These are phyloP conservation scores for Elgonia sp. DNA, from an alignment of 2,888 invertebrate species.

Conservation along the genomic window DNA sequence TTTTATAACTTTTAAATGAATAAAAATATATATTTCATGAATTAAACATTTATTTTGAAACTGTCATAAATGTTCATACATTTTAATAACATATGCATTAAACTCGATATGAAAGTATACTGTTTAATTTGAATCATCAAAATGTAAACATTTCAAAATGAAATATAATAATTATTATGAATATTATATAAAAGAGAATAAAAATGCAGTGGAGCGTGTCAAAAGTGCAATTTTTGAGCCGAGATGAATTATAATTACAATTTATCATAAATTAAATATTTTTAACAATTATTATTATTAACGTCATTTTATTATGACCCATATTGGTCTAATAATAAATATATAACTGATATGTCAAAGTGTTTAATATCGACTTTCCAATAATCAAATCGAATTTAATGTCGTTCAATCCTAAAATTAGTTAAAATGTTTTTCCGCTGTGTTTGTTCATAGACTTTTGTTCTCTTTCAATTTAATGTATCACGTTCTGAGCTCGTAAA, in stretches of 20 bases:
- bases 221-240: neutral
- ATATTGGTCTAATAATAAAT: conserved; percentile 11
- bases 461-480: neutral
- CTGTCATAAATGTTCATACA: too few species aligned
- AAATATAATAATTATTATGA: neutral
- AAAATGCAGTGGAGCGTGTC: neutral
- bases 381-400: conserved; percentile 14
- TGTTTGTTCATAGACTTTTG: neutral
- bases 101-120: too few species aligned
- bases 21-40: too few species aligned
- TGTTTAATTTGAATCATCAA: too few species aligned
- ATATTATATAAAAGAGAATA: neutral
- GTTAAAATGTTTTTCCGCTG: neutral
- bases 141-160: neutral
- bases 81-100: too few species aligned
- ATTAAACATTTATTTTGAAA: too few species aligned
- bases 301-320: conserved; percentile 15
- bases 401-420: neutral
- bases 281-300: neutral
- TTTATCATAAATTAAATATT: neutral
- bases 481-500: conserved; percentile 12
- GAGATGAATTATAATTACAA: neutral
- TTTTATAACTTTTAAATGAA: too few species aligned
- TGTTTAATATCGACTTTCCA: conserved; percentile 8
- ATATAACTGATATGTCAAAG: conserved; percentile 2